phyloP scores from a whole-genome alignment of 2,113 vertebrate genomes.

The Emydocephalus ijimae region DNA sequence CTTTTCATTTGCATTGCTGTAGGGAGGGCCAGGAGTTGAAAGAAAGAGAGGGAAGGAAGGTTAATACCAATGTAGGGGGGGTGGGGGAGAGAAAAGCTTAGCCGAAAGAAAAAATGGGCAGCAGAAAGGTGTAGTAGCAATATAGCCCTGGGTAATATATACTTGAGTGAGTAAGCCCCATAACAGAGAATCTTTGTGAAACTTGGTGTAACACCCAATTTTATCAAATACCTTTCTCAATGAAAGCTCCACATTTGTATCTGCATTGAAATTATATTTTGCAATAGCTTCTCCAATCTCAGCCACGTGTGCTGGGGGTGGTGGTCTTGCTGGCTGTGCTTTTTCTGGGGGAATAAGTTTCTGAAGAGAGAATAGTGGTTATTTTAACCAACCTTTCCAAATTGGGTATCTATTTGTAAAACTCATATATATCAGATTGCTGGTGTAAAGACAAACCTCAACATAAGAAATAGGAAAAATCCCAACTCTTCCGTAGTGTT shows the following conservation, averaged over 20 bases:
- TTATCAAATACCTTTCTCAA: conserved; percentile 83
- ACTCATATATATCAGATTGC: background rate
- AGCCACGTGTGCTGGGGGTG: conserved; percentile 88
- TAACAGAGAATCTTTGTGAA: background rate
- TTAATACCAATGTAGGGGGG: background rate
- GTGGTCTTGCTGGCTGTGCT: conserved; percentile 89
- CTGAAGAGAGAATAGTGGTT: conserved; percentile 56
- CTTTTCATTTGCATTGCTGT: background rate
- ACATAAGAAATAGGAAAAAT: conserved; percentile 97
- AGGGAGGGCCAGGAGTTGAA: too few species aligned
- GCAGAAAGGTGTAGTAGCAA: background rate
- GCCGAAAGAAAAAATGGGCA: background rate
- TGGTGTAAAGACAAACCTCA: conserved; percentile 74
- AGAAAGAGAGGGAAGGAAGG: background rate
- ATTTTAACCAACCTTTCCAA: conserved; percentile 15
- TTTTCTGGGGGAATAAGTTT: conserved; percentile 85
- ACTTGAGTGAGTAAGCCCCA: background rate
- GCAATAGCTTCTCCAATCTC: conserved; percentile 95
- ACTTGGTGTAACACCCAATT: background rate
- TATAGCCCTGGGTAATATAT: background rate
- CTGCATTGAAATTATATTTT: conserved; percentile 94
- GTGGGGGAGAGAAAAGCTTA: too few species aligned
- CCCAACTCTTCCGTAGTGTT: conserved; percentile 87
- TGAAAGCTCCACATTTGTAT: conserved; percentile 95
- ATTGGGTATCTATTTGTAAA: background rate